These are phyloP conservation scores for Zelleria hepariella DNA, from an alignment of 2,888 invertebrate genomes.

Conservation along the genomic window DNA sequence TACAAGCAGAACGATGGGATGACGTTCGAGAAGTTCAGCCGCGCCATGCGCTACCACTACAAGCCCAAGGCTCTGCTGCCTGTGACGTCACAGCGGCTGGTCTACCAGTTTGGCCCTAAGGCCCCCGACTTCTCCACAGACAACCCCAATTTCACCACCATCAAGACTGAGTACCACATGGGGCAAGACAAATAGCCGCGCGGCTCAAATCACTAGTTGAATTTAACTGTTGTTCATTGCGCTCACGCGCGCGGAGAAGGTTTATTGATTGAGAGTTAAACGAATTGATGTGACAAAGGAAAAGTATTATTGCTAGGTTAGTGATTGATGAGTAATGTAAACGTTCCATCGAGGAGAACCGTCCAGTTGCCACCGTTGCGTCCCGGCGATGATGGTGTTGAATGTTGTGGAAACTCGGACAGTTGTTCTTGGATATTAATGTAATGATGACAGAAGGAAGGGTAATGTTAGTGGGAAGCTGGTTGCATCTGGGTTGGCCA, in stretches of 20 bases:
- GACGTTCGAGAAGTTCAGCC: slow-evolving; percentile 93
- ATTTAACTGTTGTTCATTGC: not conserved
- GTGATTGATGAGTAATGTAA: not conserved
- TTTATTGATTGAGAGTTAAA: not conserved
- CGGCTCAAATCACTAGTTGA: not conserved
- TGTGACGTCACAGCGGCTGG: slow-evolving; percentile 81
- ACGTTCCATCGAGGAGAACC: not conserved
- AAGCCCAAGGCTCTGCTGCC: slow-evolving; percentile 81
- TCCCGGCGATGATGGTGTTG: not conserved
- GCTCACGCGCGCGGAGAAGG: too few relatives aligned
- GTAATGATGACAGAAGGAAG: not conserved
- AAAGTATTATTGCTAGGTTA: not conserved
- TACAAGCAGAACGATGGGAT: slow-evolving; percentile 89
- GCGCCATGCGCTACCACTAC: slow-evolving; percentile 92
- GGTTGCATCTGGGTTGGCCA: not conserved
- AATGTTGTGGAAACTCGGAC: not conserved
- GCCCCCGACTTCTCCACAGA: slow-evolving; percentile 83
- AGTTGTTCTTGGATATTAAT: not conserved
- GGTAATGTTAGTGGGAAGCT: not conserved
- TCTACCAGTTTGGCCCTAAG: slow-evolving; percentile 86
- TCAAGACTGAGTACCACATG: slow-evolving; percentile 47
- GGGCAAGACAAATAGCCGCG: slow-evolving; percentile 22
- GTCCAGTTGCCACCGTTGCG: not conserved
- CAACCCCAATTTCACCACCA: slow-evolving; percentile 68
- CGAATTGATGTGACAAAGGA: not conserved